Percentiles rank a stretch among this genome's conserved stretches.
Conservation (phyloP, 2,113 vertebrate species). For the Leptosomus discolor region DNA sequence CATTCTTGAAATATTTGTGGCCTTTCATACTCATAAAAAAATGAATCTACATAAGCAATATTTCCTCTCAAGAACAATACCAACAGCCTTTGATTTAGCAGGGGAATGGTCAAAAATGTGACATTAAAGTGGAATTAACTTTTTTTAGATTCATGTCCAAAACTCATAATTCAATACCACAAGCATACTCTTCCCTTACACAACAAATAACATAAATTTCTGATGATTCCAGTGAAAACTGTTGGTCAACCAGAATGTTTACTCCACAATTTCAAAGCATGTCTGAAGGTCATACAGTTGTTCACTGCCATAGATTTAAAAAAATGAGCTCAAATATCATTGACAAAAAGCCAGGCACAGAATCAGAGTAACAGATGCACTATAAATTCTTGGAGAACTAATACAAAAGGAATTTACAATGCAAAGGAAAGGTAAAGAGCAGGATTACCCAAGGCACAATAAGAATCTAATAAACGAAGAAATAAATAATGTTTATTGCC, state of each 20-base stretch:
- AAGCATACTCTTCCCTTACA: not conserved
- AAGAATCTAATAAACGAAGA: not conserved
- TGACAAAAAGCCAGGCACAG: not conserved
- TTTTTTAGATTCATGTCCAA: not conserved
- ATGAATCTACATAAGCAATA: not conserved
- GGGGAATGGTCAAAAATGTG: not conserved
- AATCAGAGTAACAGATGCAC: not conserved
- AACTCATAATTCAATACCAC: not conserved
- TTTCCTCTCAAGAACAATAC: not conserved
- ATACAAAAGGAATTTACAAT: not conserved
- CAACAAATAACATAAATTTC: not conserved
- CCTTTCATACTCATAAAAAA: not conserved
- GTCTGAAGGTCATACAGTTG: not conserved
- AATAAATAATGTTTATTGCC: not conserved
- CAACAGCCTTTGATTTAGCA: not conserved
- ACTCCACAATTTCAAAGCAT: not conserved
- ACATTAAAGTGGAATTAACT: not conserved
- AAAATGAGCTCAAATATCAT: not conserved
- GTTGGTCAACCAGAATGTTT: not conserved
- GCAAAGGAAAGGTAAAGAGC: not conserved
- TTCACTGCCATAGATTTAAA: not conserved
- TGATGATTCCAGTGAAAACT: not conserved
- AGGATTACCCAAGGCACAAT: not conserved
- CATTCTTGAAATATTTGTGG: conserved; percentile 39
- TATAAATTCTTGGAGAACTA: not conserved